Conservation (phyloP, 2,113 vertebrate genomes). For the Dipodomys merriami region DNA sequence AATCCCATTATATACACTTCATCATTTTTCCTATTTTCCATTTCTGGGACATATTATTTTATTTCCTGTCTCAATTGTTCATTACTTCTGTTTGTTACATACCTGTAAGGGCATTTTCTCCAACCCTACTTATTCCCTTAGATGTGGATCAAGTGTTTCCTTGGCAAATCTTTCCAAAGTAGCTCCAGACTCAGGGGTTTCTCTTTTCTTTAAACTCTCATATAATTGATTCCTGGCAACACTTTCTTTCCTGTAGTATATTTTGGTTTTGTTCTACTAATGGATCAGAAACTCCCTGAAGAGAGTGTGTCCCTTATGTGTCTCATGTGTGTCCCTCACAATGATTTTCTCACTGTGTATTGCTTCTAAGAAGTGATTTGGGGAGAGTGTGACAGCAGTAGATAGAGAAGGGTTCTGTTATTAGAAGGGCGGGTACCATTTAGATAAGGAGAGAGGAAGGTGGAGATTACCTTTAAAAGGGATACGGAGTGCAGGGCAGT, state of each 20-base stretch:
- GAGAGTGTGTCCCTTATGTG: background rate
- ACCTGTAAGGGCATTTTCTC: background rate
- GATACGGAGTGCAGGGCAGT: background rate
- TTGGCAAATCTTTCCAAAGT: slow-evolving; percentile 43
- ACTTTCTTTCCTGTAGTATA: background rate
- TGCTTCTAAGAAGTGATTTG: slow-evolving; percentile 38
- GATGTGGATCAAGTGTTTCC: background rate
- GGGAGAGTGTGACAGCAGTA: background rate
- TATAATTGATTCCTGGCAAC: background rate
- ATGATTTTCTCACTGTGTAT: background rate
- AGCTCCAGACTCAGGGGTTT: slow-evolving; percentile 33
- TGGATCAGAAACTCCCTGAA: slow-evolving; percentile 1
- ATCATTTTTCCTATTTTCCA: too few relatives aligned
- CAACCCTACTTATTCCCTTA: slow-evolving; percentile 34
- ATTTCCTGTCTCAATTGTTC: background rate
- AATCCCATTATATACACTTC: too few relatives aligned
- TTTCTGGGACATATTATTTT: background rate
- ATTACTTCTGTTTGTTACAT: background rate
- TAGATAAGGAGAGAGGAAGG: slow-evolving; percentile 29
- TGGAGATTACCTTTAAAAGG: slow-evolving; percentile 41
- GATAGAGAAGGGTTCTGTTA: slow-evolving; percentile 28
- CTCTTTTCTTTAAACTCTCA: slow-evolving; percentile 19
- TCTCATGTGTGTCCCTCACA: background rate
- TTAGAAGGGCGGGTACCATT: slow-evolving; percentile 33
- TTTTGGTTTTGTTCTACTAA: slow-evolving; percentile 45